A percentile compares a stretch with the other conserved stretches of the same genome.
phyloP scores from a whole-genome alignment of 2,888 invertebrate genomes.

The Drosophila nr. medialis region DNA sequence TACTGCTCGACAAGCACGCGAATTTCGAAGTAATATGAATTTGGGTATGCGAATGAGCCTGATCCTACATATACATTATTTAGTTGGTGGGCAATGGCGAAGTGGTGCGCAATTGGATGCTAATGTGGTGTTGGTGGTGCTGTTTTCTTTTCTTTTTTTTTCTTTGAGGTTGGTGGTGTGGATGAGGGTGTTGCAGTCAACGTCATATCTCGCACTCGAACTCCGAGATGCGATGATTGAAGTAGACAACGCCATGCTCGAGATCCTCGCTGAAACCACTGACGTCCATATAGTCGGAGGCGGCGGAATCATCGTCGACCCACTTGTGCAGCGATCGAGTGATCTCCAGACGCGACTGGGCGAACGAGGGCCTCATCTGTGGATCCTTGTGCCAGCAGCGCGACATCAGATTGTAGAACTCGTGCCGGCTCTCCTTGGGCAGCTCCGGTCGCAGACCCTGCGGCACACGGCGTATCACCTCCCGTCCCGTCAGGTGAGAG shows the following conservation, averaged over 20 bases:
- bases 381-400: constrained; percentile 90
- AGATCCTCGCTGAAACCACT: constrained; percentile 85
- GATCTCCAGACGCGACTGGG: constrained; percentile 86
- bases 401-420: constrained; percentile 88
- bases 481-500: constrained; percentile 92
- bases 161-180: not conserved
- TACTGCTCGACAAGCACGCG: constrained; percentile 78
- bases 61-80: constrained; percentile 20
- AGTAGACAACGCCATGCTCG: constrained; percentile 85
- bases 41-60: constrained; percentile 20
- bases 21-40: constrained; percentile 45
- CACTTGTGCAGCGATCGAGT: constrained; percentile 83
- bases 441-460: constrained; percentile 91
- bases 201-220: constrained; percentile 88
- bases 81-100: constrained; percentile 60
- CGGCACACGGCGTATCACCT: constrained; percentile 92
- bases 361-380: constrained; percentile 90
- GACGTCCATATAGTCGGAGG: constrained; percentile 85
- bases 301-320: constrained; percentile 84
- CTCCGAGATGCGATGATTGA: constrained; percentile 86
- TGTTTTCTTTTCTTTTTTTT: not conserved
- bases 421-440: constrained; percentile 91
- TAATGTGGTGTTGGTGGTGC: constrained; percentile 22
- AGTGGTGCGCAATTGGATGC: constrained; percentile 47
- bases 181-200: constrained; percentile 63